Percentiles rank a stretch among this genome's conserved stretches.
These are phyloP conservation scores for Nomada ruficornis DNA, from an alignment of 2,888 invertebrate genomes.

Conservation along the genomic window DNA sequence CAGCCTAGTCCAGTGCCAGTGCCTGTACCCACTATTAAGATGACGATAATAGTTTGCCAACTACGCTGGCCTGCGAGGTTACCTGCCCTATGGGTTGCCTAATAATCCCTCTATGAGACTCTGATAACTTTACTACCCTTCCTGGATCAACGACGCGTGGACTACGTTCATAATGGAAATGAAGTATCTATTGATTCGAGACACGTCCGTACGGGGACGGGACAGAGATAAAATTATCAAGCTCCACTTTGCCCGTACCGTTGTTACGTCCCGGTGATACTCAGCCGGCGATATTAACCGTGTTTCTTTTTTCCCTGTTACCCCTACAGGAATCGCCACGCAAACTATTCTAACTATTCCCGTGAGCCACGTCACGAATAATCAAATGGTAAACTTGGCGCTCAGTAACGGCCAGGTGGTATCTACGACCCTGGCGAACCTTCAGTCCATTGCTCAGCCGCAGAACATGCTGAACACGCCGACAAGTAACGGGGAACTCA, in stretches of 20 bases:
- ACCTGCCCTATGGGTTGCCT: slow-evolving; percentile 83
- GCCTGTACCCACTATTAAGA: slow-evolving; percentile 82
- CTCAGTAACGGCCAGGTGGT: slow-evolving; percentile 94
- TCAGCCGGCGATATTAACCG: slow-evolving; percentile 16
- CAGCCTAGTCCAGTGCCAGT: slow-evolving; percentile 79
- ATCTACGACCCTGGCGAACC: slow-evolving; percentile 92
- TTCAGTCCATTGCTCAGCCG: slow-evolving; percentile 91
- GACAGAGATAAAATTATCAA: slow-evolving; percentile 49
- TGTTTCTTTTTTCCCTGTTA: background rate
- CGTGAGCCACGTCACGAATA: slow-evolving; percentile 93
- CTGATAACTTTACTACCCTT: slow-evolving; percentile 81
- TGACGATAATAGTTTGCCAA: slow-evolving; percentile 84
- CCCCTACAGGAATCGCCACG: slow-evolving; percentile 92
- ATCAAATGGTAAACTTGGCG: slow-evolving; percentile 91
- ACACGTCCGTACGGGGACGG: slow-evolving; percentile 51
- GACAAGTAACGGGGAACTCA: slow-evolving; percentile 82
- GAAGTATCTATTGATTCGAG: slow-evolving; percentile 72
- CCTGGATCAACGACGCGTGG: slow-evolving; percentile 75
- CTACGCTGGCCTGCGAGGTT: slow-evolving; percentile 82
- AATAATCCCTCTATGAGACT: slow-evolving; percentile 83
- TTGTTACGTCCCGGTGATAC: slow-evolving; percentile 15
- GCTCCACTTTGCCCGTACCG: background rate
- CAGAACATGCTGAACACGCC: slow-evolving; percentile 87
- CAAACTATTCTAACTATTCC: slow-evolving; percentile 98
- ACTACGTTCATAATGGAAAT: slow-evolving; percentile 72